These are phyloP conservation scores for Benitochromis conjunctus DNA, from an alignment of 2,113 vertebrate genomes.

Conservation along the genomic window DNA sequence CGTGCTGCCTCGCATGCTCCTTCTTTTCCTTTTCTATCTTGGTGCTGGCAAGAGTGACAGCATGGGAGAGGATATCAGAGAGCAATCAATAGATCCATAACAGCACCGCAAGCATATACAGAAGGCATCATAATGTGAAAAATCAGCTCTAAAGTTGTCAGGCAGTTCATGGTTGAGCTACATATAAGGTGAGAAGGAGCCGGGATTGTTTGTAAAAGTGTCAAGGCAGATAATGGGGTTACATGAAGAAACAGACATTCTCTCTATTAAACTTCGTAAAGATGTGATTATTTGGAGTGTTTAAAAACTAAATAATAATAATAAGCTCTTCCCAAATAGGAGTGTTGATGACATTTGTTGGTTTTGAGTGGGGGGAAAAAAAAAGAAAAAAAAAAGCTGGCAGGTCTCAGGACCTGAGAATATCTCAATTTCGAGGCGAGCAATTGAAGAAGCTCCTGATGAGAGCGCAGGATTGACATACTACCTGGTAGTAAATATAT, in stretches of 20 bases:
- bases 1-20: conserved; percentile 93
- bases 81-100: background rate
- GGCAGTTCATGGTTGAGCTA: background rate
- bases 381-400: background rate
- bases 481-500: background rate
- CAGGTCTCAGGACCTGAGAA: background rate
- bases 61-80: background rate
- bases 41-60: conserved; percentile 74
- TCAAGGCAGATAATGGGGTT: background rate
- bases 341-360: rapidly evolving
- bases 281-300: too few species aligned
- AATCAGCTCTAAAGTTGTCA: conserved; percentile 13
- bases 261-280: background rate
- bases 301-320: too few species aligned
- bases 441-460: background rate
- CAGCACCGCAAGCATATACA: background rate
- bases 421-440: background rate
- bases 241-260: background rate
- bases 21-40: conserved; percentile 99
- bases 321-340: too few species aligned
- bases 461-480: background rate
- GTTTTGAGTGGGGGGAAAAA: background rate
- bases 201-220: background rate
- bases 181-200: background rate
- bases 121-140: background rate